These are phyloP conservation scores for Liasis olivaceus DNA, from an alignment of 2,797 vertebrate species.

Conservation along the genomic window DNA sequence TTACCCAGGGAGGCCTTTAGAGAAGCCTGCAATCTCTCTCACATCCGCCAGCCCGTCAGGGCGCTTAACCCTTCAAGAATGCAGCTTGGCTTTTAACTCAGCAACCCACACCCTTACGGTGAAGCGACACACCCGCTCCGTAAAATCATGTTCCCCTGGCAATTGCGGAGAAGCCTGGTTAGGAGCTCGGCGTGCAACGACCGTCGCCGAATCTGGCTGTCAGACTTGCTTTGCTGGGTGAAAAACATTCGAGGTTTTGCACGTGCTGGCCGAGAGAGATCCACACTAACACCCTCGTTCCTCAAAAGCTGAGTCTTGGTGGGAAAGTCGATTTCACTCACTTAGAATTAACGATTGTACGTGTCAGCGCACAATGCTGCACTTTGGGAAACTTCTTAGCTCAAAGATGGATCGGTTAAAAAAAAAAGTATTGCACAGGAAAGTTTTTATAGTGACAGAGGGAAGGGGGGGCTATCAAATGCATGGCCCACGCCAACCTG, in stretches of 20 bases:
- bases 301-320: not conserved
- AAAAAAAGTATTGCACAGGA: not conserved
- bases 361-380: not conserved
- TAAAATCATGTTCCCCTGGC: not conserved
- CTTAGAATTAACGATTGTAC: not conserved
- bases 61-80: not conserved
- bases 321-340: not conserved
- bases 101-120: not conserved
- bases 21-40: not conserved
- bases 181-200: not conserved
- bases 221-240: not conserved
- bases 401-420: not conserved
- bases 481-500: not conserved
- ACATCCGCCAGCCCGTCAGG: not conserved
- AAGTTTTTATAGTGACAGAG: not conserved
- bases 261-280: not conserved
- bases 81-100: not conserved
- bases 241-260: not conserved
- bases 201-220: not conserved
- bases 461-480: not conserved
- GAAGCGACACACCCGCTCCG: not conserved
- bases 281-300: not conserved
- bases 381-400: not conserved
- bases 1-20: not conserved
- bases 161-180: not conserved